Conservation (phyloP, 2,797 vertebrate genomes). For the Pseudochirops corinnae region DNA sequence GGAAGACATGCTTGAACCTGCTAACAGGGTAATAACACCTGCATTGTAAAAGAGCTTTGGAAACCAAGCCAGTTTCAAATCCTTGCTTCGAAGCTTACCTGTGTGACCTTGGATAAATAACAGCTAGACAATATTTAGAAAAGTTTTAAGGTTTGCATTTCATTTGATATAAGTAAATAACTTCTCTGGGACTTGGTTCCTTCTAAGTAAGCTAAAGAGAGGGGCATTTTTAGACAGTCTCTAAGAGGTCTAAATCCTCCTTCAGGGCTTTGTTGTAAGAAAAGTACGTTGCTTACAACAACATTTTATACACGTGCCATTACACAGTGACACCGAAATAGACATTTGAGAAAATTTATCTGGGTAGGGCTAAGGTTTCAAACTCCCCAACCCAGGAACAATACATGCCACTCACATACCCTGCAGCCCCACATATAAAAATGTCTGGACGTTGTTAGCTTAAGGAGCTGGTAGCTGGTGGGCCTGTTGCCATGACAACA, state of each 20-base stretch:
- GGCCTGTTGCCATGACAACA: slow-evolving; percentile 79
- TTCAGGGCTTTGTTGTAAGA: not conserved
- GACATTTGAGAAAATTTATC: not conserved
- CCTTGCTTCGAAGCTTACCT: not conserved
- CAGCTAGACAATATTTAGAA: not conserved
- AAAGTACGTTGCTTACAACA: not conserved
- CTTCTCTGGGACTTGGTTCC: not conserved
- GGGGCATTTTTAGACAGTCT: not conserved
- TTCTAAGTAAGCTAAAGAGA: not conserved
- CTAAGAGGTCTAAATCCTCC: not conserved
- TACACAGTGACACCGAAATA: not conserved
- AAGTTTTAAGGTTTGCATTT: not conserved
- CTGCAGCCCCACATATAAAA: not conserved
- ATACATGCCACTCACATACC: not conserved
- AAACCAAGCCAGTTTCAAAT: not conserved
- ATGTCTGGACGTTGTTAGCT: slow-evolving; percentile 79
- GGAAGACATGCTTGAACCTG: not conserved
- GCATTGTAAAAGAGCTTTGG: not conserved
- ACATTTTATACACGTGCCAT: not conserved
- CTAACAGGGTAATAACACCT: not conserved
- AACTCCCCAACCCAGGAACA: not conserved
- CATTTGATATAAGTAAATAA: not conserved
- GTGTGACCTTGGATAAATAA: not conserved
- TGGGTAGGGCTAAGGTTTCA: not conserved
- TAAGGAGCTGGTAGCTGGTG: slow-evolving; percentile 80